Percentiles rank a stretch among this genome's conserved stretches.
Conservation (phyloP, 2,113 vertebrate species). For the Stercorarius parasiticus region DNA sequence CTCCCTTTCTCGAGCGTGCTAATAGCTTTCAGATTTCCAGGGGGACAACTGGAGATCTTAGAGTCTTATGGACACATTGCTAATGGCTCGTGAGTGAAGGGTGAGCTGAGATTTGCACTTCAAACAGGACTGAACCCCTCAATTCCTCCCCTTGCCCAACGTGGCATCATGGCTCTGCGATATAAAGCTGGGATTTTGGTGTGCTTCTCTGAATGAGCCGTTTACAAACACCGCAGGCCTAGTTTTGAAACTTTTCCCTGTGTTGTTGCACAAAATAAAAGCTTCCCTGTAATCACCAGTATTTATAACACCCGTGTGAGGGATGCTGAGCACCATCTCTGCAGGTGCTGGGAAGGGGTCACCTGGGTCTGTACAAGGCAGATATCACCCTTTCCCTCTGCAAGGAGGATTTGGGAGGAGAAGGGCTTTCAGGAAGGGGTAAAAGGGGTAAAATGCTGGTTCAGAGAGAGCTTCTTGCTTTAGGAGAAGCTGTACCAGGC, state of each 20-base stretch:
- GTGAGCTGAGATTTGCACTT: background rate
- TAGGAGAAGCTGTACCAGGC: background rate
- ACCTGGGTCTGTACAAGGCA: background rate
- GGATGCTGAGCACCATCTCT: background rate
- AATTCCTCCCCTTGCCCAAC: background rate
- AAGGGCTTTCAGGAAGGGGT: background rate
- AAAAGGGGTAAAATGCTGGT: background rate
- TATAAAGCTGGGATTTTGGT: background rate
- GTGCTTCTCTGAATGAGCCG: background rate
- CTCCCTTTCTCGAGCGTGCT: conserved; percentile 44
- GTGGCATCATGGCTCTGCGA: fast-evolving
- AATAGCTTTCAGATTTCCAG: conserved; percentile 64
- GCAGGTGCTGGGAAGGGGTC: background rate
- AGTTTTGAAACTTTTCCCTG: background rate
- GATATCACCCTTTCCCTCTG: background rate
- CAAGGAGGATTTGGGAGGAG: background rate
- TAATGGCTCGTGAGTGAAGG: background rate
- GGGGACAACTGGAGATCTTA: conserved; percentile 3
- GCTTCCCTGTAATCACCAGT: too few relatives aligned
- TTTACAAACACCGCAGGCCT: background rate
- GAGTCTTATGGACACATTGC: background rate
- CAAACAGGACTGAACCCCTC: background rate
- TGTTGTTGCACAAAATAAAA: background rate
- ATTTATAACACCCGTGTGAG: fast-evolving
- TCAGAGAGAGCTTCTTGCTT: background rate